Evolutionary conservation across 2,113 vertebrate species (phyloP).

Genomic region (Ginglymostoma cirratum): DNA sequence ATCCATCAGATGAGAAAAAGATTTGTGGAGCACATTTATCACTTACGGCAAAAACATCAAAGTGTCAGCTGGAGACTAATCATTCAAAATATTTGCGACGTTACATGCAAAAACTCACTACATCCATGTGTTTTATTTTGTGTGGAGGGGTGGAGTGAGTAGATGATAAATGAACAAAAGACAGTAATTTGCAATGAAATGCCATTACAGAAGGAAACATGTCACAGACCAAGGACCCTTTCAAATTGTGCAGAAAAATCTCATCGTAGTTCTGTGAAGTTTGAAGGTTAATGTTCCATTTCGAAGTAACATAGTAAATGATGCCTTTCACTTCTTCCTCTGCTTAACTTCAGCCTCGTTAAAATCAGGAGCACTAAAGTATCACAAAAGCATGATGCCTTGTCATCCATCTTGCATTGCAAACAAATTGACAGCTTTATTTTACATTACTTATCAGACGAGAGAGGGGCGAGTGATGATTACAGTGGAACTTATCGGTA

Average conservation of each 20-base stretch:
- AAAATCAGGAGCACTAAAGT: not conserved
- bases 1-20: not conserved
- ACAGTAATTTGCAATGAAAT: not conserved
- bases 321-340: not conserved
- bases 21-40: not conserved
- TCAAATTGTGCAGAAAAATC: conserved; percentile 15
- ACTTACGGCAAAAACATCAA: not conserved
- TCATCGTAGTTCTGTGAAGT: not conserved
- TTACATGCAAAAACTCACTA: not conserved
- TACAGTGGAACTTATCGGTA: not conserved
- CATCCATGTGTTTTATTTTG: not conserved
- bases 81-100: not conserved
- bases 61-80: not conserved
- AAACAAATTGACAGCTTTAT: not conserved
- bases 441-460: not conserved
- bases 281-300: conserved; percentile 23
- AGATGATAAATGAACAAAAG: not conserved
- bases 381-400: not conserved
- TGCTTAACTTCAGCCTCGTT: not conserved
- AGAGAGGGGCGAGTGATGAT: not conserved
- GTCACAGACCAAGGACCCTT: not conserved
- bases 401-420: not conserved
- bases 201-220: not conserved
- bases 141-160: not conserved
- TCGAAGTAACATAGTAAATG: not conserved